Conservation (phyloP, 2,888 invertebrate genomes). For the Orchesella flavescens region DNA sequence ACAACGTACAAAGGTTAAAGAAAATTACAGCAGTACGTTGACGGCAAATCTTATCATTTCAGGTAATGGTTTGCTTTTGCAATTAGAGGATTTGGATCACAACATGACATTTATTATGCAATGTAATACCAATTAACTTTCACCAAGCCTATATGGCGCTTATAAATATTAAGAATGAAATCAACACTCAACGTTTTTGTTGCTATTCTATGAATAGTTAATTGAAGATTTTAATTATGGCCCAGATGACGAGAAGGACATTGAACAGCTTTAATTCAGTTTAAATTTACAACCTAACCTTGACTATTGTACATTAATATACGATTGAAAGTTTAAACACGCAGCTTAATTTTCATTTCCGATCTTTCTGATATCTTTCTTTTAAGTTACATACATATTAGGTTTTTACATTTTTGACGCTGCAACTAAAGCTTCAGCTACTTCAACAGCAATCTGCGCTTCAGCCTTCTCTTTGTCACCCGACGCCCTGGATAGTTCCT, state of each 20-base stretch:
- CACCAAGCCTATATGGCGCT: no score
- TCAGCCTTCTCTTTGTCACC: constrained; percentile 90
- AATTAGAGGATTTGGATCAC: not conserved
- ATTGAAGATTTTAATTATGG: not conserved
- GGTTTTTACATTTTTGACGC: constrained; percentile 77
- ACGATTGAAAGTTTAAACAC: constrained; percentile 25
- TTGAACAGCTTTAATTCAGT: constrained; percentile 28
- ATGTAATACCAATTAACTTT: not conserved
- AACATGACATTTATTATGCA: not conserved
- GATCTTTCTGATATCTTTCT: constrained; percentile 5
- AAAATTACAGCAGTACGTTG: no score
- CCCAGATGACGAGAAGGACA: not conserved
- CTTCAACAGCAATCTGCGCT: constrained; percentile 94
- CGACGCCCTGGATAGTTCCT: constrained; percentile 85
- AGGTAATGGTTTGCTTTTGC: no score
- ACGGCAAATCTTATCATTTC: no score
- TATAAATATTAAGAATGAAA: not conserved
- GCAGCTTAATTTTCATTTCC: constrained; percentile 17
- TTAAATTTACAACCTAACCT: constrained; percentile 21
- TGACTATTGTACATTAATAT: constrained; percentile 40
- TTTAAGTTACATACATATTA: constrained; percentile 2
- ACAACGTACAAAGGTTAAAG: no score
- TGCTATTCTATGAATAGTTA: no score
- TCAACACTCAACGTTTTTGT: no score
- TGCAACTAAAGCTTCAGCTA: constrained; percentile 93